Evolutionary conservation across 2,797 vertebrate species (phyloP), one percentile per base, ranked within the genome.

Genomic region (Scyliorhinus canicula): DNA sequence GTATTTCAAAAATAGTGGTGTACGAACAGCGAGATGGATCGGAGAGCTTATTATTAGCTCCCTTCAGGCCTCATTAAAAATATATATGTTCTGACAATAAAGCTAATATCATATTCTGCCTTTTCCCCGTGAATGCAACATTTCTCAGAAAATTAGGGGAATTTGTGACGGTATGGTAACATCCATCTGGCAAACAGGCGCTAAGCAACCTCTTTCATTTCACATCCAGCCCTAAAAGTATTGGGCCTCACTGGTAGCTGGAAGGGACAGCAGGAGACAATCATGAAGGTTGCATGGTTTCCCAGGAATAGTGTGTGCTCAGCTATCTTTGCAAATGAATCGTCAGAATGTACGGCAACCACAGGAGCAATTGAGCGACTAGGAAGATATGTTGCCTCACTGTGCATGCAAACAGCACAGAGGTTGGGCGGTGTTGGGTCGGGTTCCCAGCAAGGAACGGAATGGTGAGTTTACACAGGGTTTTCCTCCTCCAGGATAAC

Each of bases 61-160:
- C 93, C 93, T 94, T 69, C 47, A n/a, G 93, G 47, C 65, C n/a
- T 71, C 93, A 74, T 94, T 94, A 94, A 26, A 74, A 52, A 60
- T 71, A 69, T 71, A 94, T 35, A 52, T 86, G 21, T 94, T 19
- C 93, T 71, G 71, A 3, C 67, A 74, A 74, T 74, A 91, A 91
- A 91, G 65, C 57, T 26, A 57, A 91, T 71, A 50, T 28, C 24
- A 35, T 35, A 60, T 90, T 60, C 86, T 69, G 44, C 63, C 24
- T 47, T 74, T 63, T 69, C 28, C 93, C 74, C 63, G 4, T 74
- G 93, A 71, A 94, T 94, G 67, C 6, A 71, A 74, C 14, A 50
- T 74, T 94, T 71, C 31, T 52, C 93, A 94, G 67, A 55, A 50
- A 71, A 71, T 52, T 69, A 69, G 67, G n/a, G 4, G 1, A 8